phyloP scores from a whole-genome alignment of 1,140 invertebrate species.

The Drosophila quadrilineata region DNA sequence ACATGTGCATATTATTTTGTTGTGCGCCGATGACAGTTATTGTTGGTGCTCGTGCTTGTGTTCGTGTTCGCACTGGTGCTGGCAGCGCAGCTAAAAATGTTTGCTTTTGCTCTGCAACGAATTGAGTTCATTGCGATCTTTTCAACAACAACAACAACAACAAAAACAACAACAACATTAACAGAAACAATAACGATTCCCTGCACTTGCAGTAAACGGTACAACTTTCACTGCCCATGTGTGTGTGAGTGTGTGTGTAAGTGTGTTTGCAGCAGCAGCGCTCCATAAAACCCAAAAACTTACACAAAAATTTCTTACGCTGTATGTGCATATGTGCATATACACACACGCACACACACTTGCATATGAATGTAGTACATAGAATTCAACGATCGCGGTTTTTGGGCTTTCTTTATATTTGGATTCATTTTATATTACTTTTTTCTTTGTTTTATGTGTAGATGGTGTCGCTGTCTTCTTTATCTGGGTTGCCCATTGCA shows the following conservation, averaged over 20 bases:
- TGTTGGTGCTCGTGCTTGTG: background rate
- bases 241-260: slow-evolving; percentile 11
- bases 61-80: background rate
- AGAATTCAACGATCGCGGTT: slow-evolving; percentile 28
- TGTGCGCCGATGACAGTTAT: slow-evolving; percentile 38
- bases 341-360: background rate
- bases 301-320: background rate
- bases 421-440: background rate
- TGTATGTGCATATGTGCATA: background rate
- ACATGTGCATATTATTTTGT: slow-evolving; percentile 10
- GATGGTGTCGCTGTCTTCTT: background rate
- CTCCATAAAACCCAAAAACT: background rate
- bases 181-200: too few species aligned
- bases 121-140: slow-evolving; percentile 38
- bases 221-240: slow-evolving; percentile 32
- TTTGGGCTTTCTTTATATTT: slow-evolving; percentile 3
- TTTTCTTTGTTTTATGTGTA: background rate
- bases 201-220: slow-evolving; percentile 17
- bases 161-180: slow-evolving; percentile 3
- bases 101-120: slow-evolving; percentile 36
- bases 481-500: background rate
- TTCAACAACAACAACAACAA: background rate
- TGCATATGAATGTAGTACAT: background rate
- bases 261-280: slow-evolving; percentile 1
- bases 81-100: slow-evolving; percentile 19